Base-by-base conservation (phyloP, 2,797 vertebrate genomes). In the Phalloptychus januarius region DNA sequence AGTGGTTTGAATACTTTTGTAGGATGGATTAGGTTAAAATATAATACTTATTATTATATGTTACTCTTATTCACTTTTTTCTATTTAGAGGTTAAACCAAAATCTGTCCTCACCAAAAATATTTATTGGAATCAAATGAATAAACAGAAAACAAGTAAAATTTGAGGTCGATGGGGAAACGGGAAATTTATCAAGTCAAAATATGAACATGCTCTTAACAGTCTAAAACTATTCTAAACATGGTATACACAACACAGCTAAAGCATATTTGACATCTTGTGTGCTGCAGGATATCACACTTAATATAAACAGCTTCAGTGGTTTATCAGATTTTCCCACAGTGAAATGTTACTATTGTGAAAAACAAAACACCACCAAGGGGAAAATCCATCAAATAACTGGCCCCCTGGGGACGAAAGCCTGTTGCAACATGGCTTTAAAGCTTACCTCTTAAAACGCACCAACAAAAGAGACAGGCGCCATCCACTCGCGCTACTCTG, bases 401-500 rank as follows among this genome's bases (percentile, higher is more conserved):
- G 23, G 48, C 80, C 10, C 80, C 88, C 86, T 54, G 54, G 36
- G 86, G 87, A 83, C 45, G 44, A 38, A 79, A 63, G 52, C 91
- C 71, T 91, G 93, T 89, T 81, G 74, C 74, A 83, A 89, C 94
- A 91, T 12, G 83, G 75, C 48, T 71, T 77, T 67, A 74, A 79
- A 75, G 78, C 61, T 81, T 75, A 72, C 73, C 74, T 87, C 75
- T 79, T 89, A 76, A 91, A 85, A 90, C 75, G 78, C 50, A 81
- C 74, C 74, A 74, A 36, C 70, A 72, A 79, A 56, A 79, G 58
- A 61, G 10, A 80, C 63, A 86, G 85, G 79, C 79, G 74, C 82
- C 91, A 63, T 85, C 77, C 79, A 90, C 79, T 90, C 84, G 90
- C 73, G 79, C 83, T 88, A 87, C 48, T 54, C 70, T 76, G 75